Evolutionary conservation across 2,888 invertebrate species (phyloP).

Genomic region (Nymphalis polychloros): DNA sequence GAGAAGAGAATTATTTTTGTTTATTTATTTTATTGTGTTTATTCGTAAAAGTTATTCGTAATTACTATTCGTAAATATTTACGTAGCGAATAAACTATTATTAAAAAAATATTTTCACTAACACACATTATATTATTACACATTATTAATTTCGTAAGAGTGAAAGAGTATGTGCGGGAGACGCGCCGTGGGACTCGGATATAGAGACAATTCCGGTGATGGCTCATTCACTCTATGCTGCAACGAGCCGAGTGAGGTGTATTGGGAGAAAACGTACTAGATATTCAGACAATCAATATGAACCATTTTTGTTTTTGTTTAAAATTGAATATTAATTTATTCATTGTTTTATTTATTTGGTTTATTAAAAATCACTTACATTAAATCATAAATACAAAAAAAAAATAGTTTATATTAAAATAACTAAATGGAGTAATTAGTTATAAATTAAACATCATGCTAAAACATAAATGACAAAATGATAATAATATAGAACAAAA

Average conservation of each 20-base stretch:
- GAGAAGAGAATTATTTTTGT: too few relatives aligned
- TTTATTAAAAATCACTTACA: too few relatives aligned
- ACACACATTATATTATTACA: neutral
- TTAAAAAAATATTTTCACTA: neutral
- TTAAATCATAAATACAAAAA: too few relatives aligned
- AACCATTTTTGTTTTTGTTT: neutral
- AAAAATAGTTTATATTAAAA: too few relatives aligned
- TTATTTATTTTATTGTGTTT: too few relatives aligned
- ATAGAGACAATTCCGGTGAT: conserved; percentile 69
- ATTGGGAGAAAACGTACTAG: conserved; percentile 77
- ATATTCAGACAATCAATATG: conserved; percentile 23
- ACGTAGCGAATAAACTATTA: too few relatives aligned
- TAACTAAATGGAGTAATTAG: too few relatives aligned
- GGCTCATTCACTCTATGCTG: conserved; percentile 77
- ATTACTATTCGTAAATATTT: too few relatives aligned
- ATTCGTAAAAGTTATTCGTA: too few relatives aligned
- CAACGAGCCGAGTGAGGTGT: conserved; percentile 77
- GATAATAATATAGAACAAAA: too few relatives aligned
- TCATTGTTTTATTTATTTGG: neutral
- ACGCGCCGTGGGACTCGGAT: conserved; percentile 41
- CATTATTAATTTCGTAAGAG: conserved; percentile 18
- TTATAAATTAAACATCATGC: too few relatives aligned
- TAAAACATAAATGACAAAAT: too few relatives aligned
- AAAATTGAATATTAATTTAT: neutral
- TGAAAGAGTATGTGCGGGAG: conserved; percentile 31